phyloP scores from a whole-genome alignment of 2,888 invertebrate species.

The Sycophila texana region DNA sequence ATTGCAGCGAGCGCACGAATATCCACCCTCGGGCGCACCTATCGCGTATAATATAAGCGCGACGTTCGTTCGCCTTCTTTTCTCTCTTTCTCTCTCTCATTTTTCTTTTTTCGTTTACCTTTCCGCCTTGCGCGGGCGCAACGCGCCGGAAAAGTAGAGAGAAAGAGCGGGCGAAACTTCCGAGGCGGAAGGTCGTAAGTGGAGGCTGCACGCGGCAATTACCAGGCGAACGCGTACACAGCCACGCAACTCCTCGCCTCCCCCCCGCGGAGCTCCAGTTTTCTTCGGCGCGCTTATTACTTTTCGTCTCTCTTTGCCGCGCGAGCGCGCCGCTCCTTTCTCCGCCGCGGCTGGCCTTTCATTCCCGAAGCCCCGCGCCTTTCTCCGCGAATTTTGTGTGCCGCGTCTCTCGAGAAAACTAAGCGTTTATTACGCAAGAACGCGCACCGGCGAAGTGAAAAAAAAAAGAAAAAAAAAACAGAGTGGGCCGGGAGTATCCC shows the following conservation, averaged over 20 bases:
- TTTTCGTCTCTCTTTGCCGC: slow-evolving; percentile 16
- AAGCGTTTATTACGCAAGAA: slow-evolving; percentile 52
- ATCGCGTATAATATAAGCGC: background rate
- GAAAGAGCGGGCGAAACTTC: slow-evolving; percentile 13
- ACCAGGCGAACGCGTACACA: slow-evolving; percentile 4
- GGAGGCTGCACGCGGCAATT: slow-evolving; percentile 35
- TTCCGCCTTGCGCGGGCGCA: background rate
- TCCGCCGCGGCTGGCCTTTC: slow-evolving; percentile 19
- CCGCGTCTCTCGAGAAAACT: slow-evolving; percentile 49
- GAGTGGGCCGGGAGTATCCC: background rate
- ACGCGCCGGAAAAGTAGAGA: background rate
- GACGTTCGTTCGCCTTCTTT: slow-evolving; percentile 7
- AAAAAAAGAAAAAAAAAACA: slow-evolving; percentile 9
- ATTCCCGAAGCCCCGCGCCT: slow-evolving; percentile 24
- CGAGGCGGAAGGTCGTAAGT: slow-evolving; percentile 12
- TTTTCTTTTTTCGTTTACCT: no score
- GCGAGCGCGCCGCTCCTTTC: background rate
- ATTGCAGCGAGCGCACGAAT: slow-evolving; percentile 2
- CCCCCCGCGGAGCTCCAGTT: slow-evolving; percentile 12
- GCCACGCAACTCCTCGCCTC: background rate
- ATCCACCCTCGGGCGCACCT: background rate
- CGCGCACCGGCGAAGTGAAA: slow-evolving; percentile 39
- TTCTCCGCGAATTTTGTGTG: background rate
- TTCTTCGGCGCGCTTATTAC: slow-evolving; percentile 32
- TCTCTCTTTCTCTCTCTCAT: no score